Evolutionary conservation across 2,888 invertebrate genomes (phyloP), one percentile per base, ranked within the genome.

Genomic region (Erannis defoliaria): DNA sequence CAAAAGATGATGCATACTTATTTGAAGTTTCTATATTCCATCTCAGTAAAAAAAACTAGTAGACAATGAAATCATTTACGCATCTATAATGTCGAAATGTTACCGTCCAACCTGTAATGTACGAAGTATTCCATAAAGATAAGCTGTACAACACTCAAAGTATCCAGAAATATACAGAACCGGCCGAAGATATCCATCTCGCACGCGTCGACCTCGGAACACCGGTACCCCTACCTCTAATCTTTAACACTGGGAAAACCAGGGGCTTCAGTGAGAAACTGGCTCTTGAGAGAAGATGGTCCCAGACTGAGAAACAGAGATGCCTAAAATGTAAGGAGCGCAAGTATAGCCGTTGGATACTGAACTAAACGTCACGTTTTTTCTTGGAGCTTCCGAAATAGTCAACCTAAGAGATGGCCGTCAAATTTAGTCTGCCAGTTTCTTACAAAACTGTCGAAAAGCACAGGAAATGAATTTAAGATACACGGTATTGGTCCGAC

Each of bases 21-120:
- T 16, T 48, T 18, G 6, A 48, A 33, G 10, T 12, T 14, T 33
- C 23, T 45, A 26, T 35, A 29, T 35, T 37, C 19, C 19, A 19
- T 37, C 43, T 33, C 31, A 12, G 18, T 2, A 6, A 26, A 35
- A 37, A 10, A 40, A 29, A 31, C 16, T 43, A 23, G 33, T 33
- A 33, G 26, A 38, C 46, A 14, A 5, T 35, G n/a, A 33, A 46
- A 10, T 50, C 3, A 16, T 26, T 9, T 35, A 33, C 8, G 21
- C 14, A 18, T 5, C 18, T 31, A 23, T n/a, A 50, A 46, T n/a
- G 50, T 16, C 12, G 12, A 33, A 54, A 50, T 57, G 35, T 53
- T 37, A 57, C 38, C 21, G 62, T 43, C 18, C 50, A 64, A 54
- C 60, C 56, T 64, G 68, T 55, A 66, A 55, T 48, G 51, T 60